Evolutionary conservation across 1,140 invertebrate genomes (phyloP), one percentile per base, ranked within the genome.

Genomic region (Orchestia grillus): DNA sequence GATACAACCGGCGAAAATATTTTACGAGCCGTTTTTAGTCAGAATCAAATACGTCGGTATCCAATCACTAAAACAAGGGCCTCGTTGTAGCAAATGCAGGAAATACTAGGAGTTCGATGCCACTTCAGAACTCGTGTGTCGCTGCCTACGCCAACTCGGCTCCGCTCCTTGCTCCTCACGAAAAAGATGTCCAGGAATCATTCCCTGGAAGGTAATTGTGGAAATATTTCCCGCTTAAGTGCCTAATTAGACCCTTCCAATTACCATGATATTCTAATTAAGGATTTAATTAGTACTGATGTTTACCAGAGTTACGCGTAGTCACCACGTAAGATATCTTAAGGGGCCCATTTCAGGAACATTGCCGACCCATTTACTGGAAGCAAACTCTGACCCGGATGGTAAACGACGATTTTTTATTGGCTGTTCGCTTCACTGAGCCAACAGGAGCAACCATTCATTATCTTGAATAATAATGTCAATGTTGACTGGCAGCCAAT

Each of bases 191-290:
- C 43, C 40, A 47, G 44, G 92, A 94, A 94, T 94, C 92, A 94
- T 94, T 90, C 92, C 92, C 43, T 44, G 44, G 36, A 8, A 6
- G 19, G 92, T 44, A 94, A n/a, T 94, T 94, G 36, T 15, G 44
- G 43, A 44, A 45, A 94, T 94, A 94, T 94, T 94, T 94, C 92
- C 43, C 6, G 92, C 92, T 6, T 94, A 94, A 94, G 43, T 94
- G 92, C 92, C 92, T 94, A 94, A 94, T 94, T 94, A 94, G 36
- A 44, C 6, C 92, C 92, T 94, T 40, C 92, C 44, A 45, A 94
- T 94, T 94, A 94, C 92, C 92, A 94, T 94, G 92, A 94, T 94
- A 94, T 94, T 94, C 92, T 94, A 94, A 94, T 94, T 94, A 94
- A 45, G 92, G 92, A 94, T 94, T 44, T 94, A 94, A 94, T 94